phyloP scores from a whole-genome alignment of 2,797 vertebrate species.

The Cephalopachus bancanus region DNA sequence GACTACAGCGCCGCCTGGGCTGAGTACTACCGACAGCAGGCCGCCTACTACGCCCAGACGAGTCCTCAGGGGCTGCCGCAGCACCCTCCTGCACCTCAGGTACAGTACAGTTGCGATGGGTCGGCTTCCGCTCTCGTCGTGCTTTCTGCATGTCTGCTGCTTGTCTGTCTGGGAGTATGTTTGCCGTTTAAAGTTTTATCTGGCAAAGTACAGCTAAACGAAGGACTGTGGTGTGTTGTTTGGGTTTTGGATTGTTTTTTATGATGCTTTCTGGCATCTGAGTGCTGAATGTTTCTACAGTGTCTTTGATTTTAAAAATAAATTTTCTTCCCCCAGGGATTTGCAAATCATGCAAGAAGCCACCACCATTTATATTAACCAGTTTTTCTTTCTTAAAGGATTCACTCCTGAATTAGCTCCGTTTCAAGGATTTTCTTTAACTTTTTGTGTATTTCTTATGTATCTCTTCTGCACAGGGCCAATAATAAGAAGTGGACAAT shows the following conservation, averaged over 20 bases:
- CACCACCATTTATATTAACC: slow-evolving; percentile 91
- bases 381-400: slow-evolving; percentile 94
- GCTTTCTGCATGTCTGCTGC: slow-evolving; percentile 89
- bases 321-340: slow-evolving; percentile 91
- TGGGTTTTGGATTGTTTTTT: slow-evolving; percentile 67
- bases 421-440: slow-evolving; percentile 97
- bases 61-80: slow-evolving; percentile 97
- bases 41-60: slow-evolving; percentile 97
- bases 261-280: slow-evolving; percentile 86
- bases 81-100: slow-evolving; percentile 95
- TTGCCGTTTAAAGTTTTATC: slow-evolving; percentile 85
- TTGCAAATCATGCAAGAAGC: slow-evolving; percentile 93
- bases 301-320: slow-evolving; percentile 87
- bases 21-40: slow-evolving; percentile 98
- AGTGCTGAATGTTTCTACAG: slow-evolving; percentile 87
- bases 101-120: slow-evolving; percentile 84
- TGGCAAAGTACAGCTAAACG: slow-evolving; percentile 83
- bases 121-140: slow-evolving; percentile 72
- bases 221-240: slow-evolving; percentile 69
- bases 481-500: slow-evolving; percentile 99
- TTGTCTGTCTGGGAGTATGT: slow-evolving; percentile 88
- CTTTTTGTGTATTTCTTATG: slow-evolving; percentile 99
- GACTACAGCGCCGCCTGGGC: slow-evolving; percentile 99
- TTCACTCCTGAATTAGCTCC: slow-evolving; percentile 93
- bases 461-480: slow-evolving; percentile 99